Conservation (phyloP, 1,140 invertebrate species). For the Neuroterus valhalla region DNA sequence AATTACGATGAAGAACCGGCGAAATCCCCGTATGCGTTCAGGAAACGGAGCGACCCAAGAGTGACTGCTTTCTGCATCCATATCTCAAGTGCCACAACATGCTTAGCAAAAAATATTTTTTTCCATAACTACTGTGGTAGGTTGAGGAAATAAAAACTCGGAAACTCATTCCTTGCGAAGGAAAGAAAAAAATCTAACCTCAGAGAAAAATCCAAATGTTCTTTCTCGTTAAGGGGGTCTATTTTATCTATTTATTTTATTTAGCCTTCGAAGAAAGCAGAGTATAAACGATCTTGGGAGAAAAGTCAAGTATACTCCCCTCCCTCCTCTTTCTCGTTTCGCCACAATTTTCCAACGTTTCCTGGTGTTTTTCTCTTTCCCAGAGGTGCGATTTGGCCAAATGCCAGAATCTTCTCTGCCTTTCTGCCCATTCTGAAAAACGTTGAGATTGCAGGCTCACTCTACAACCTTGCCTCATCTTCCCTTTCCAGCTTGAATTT, state of each 20-base stretch:
- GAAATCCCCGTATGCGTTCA: too few species aligned
- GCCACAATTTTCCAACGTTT: not conserved
- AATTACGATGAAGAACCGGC: too few species aligned
- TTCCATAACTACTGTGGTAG: too few species aligned
- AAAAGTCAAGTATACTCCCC: not conserved
- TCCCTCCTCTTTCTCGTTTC: constrained; percentile 1
- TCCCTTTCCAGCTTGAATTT: constrained; percentile 1
- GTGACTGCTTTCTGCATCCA: too few species aligned
- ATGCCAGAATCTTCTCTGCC: constrained; percentile 52
- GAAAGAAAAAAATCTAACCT: not conserved
- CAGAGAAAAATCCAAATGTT: not conserved
- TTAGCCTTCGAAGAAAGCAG: not conserved
- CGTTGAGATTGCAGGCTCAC: constrained; percentile 10
- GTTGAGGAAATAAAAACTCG: too few species aligned
- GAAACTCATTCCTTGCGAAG: not conserved
- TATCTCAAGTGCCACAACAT: too few species aligned
- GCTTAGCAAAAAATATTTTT: too few species aligned
- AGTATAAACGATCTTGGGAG: constrained; percentile 23
- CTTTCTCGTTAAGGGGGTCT: not conserved
- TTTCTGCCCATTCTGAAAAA: constrained; percentile 39
- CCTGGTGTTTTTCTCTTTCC: constrained; percentile 44
- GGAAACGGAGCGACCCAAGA: too few species aligned
- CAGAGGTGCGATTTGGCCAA: constrained; percentile 51
- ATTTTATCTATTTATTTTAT: constrained; percentile 25
- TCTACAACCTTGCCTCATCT: constrained; percentile 11